Conservation (phyloP, 23 tunicate species). For the Oikopleura dioica region DNA sequence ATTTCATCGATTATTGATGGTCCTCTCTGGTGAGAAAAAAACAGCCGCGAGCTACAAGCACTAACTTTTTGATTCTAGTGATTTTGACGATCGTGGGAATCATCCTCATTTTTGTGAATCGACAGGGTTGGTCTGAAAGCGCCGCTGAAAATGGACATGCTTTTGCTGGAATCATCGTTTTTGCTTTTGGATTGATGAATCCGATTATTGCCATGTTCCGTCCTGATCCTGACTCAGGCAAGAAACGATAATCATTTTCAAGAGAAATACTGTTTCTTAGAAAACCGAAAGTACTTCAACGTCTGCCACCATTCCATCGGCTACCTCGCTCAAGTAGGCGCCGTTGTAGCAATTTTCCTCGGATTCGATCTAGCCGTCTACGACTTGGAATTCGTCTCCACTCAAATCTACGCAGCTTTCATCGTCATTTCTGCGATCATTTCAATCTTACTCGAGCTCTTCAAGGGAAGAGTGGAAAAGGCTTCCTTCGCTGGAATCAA, state of each 20-base stretch:
- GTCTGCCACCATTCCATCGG: conserved; percentile 2
- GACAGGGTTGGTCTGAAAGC: conserved; percentile 10
- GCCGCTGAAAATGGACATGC: conserved; percentile 60
- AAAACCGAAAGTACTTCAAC: background rate
- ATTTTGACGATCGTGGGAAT: background rate
- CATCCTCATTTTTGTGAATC: background rate
- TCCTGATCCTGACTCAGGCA: conserved; percentile 24
- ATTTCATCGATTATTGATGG: too few species aligned
- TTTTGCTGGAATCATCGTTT: conserved; percentile 38
- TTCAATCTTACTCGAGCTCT: background rate
- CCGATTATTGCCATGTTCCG: conserved; percentile 56
- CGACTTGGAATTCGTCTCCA: background rate
- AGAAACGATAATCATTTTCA: background rate
- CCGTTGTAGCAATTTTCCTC: background rate
- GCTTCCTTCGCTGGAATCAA: background rate
- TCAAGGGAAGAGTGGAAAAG: background rate
- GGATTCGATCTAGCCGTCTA: background rate
- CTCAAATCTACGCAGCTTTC: background rate
- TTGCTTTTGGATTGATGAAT: conserved; percentile 25
- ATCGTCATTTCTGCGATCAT: background rate
- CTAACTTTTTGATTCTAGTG: too few species aligned
- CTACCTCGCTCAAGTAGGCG: background rate
- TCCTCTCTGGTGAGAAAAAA: too few species aligned
- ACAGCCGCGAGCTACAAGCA: too few species aligned
- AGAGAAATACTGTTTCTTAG: background rate